Conservation (phyloP, 2,797 vertebrate genomes). For the Bufotes viridis region DNA sequence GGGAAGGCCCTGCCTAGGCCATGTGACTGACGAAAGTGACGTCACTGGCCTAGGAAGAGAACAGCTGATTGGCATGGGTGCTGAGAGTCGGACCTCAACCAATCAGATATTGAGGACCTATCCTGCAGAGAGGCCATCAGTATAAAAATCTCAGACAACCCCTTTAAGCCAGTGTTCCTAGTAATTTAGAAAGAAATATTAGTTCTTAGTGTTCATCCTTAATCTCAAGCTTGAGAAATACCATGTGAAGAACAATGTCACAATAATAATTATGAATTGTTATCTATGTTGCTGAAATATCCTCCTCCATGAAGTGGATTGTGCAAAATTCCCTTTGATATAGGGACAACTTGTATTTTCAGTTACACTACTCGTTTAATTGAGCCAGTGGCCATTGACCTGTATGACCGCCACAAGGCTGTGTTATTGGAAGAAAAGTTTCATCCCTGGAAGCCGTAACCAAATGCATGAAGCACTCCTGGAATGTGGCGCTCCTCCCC, state of each 20-base stretch:
- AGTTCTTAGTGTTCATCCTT: too few species aligned
- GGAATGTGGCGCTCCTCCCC: slow-evolving; percentile 24
- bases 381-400: slow-evolving; percentile 16
- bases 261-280: background rate
- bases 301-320: background rate
- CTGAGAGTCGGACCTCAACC: too few species aligned
- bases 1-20: too few species aligned
- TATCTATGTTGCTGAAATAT: background rate
- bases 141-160: background rate
- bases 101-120: too few species aligned
- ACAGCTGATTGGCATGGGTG: too few species aligned
- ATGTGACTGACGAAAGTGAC: too few species aligned
- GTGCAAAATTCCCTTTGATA: slow-evolving; percentile 24
- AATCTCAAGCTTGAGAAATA: background rate
- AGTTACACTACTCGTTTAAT: background rate
- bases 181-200: background rate
- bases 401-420: background rate
- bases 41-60: too few species aligned
- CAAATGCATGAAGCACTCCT: background rate
- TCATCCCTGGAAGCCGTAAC: background rate
- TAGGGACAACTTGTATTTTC: background rate
- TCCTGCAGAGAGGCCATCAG: background rate
- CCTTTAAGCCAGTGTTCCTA: too few species aligned
- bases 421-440: background rate
- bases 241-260: background rate